Evolutionary conservation across 2,888 invertebrate species (phyloP).

Genomic region (Temnothorax ravouxi): DNA sequence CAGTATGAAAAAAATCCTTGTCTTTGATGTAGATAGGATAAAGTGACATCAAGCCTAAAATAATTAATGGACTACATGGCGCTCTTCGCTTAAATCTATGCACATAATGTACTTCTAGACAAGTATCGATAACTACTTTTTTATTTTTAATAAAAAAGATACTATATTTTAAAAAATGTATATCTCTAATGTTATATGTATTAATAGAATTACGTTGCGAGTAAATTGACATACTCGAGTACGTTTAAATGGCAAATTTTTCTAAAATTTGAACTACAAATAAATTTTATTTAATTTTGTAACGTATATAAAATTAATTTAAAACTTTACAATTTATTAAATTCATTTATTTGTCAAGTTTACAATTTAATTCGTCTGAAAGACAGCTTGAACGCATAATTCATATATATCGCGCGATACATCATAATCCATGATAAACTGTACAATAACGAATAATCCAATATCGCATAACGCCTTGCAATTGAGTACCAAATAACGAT

Average conservation of each 20-base stretch:
- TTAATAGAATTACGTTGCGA: not conserved
- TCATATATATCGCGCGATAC: not conserved
- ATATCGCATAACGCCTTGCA: slow-evolving; percentile 43
- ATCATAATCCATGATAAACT: slow-evolving; percentile 29
- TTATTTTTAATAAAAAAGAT: not conserved
- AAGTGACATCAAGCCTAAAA: not conserved
- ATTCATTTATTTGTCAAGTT: not conserved
- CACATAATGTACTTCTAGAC: not conserved
- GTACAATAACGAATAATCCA: slow-evolving; percentile 22
- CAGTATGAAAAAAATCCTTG: not conserved
- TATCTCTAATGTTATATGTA: not conserved
- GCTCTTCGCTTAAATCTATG: not conserved
- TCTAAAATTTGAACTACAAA: not conserved
- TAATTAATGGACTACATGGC: not conserved
- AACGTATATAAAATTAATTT: not conserved
- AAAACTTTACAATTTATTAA: not conserved
- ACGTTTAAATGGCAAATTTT: not conserved
- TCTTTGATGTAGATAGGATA: not conserved
- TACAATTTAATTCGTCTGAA: not conserved
- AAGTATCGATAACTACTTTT: not conserved
- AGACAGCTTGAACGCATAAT: not conserved
- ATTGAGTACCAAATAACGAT: slow-evolving; percentile 40
- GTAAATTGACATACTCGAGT: not conserved
- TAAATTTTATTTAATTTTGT: not conserved
- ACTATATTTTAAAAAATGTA: not conserved